Conservation (phyloP, 2,797 vertebrate species). For the Rachycentron canadum region DNA sequence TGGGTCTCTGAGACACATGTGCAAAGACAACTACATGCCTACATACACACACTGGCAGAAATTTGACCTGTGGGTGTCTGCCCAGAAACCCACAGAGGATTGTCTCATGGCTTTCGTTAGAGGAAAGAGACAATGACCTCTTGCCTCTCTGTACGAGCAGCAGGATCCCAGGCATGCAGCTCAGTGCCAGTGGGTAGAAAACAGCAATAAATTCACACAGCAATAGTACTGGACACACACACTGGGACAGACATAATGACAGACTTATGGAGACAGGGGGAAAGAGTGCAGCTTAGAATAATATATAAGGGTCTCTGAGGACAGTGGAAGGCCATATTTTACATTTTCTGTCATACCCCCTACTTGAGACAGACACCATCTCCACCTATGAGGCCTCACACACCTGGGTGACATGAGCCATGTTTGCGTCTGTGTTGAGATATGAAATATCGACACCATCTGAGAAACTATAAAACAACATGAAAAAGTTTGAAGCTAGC, state of each 20-base stretch:
- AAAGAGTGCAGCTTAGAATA: constrained; percentile 20
- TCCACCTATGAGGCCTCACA: constrained; percentile 20
- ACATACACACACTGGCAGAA: constrained; percentile 15
- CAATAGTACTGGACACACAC: not conserved
- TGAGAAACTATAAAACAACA: constrained; percentile 1
- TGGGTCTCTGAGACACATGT: constrained; percentile 4
- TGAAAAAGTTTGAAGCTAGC: not conserved
- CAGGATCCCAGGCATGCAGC: constrained; percentile 18
- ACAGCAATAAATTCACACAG: constrained; percentile 38
- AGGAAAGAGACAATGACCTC: constrained; percentile 46
- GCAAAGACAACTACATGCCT: constrained; percentile 12
- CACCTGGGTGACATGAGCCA: constrained; percentile 8
- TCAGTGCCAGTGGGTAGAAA: constrained; percentile 26
- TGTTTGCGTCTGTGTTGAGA: constrained; percentile 22
- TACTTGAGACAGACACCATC: constrained; percentile 12
- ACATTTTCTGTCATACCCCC: constrained; percentile 38
- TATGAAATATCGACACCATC: constrained; percentile 1
- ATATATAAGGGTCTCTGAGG: constrained; percentile 37
- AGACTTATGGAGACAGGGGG: constrained; percentile 24
- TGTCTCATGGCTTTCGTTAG: constrained; percentile 43
- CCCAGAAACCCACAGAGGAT: constrained; percentile 5
- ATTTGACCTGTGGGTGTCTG: constrained; percentile 11
- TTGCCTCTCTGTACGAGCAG: constrained; percentile 32
- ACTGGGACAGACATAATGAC: constrained; percentile 14
- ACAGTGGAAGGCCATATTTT: constrained; percentile 47